Conservation (phyloP, 2,113 vertebrate species). For the Cavia aperea region DNA sequence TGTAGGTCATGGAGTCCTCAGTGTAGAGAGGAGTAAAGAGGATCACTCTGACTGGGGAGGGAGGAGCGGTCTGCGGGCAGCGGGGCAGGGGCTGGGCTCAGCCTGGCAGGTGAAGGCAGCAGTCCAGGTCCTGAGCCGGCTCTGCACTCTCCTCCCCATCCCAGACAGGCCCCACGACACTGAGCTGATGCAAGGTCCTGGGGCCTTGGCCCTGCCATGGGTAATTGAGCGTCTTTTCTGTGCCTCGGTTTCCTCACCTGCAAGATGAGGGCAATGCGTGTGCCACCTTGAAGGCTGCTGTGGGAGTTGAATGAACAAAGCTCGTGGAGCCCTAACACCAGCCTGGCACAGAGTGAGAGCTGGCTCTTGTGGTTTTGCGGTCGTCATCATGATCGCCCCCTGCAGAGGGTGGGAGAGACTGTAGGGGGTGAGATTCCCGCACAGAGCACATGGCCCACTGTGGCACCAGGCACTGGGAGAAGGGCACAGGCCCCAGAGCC, state of each 20-base stretch:
- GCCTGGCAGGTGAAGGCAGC: background rate
- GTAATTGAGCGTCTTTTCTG: background rate
- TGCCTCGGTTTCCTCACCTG: background rate
- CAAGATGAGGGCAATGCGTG: background rate
- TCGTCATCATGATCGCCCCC: rapidly evolving
- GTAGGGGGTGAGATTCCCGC: background rate
- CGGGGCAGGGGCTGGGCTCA: too few relatives aligned
- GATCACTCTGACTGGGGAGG: background rate
- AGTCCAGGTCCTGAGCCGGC: background rate
- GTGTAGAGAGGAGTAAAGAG: background rate
- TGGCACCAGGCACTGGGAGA: background rate
- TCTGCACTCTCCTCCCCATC: background rate
- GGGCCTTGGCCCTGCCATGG: background rate
- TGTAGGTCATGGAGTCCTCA: background rate
- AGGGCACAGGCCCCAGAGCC: background rate
- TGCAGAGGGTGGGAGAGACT: background rate
- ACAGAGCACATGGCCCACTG: background rate
- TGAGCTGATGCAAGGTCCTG: too few relatives aligned
- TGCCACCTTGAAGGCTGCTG: background rate
- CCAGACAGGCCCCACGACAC: background rate
- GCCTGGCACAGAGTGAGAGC: too few relatives aligned
- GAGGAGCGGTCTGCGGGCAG: background rate
- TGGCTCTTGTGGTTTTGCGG: rapidly evolving
- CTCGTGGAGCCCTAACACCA: background rate
- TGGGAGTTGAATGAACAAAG: background rate